Base-by-base conservation (phyloP, 2,113 vertebrate genomes). In the Sinosuthora webbiana region DNA sequence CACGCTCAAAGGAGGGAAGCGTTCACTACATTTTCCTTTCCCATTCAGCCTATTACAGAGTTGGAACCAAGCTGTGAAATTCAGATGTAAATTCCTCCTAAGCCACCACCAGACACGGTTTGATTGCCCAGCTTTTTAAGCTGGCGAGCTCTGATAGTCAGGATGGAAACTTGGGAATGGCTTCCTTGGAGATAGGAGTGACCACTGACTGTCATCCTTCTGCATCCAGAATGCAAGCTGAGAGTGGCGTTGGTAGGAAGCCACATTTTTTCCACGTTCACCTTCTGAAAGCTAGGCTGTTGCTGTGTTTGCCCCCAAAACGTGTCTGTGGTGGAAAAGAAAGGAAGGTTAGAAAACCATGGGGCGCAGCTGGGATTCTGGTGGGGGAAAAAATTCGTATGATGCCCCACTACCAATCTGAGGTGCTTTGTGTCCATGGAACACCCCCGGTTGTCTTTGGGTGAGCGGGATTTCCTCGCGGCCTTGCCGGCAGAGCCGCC, bases 41-140 rank as follows among this genome's bases (percentile, higher is more conserved):
- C 84, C 22, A 6, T 79, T 94, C 87, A 89, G 70, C 45, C 53
- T 87, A 16, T 82, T 87, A 60, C 52, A 62, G 87, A 91, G 63
- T 14, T 19, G 78, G 89, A 90, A 50, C 67, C 93, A 94, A 94
- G 91, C 96, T 97, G 94, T 94, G 93, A 93, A 93, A 97, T 96
- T 96, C 84, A 95, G 75, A 93, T 93, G 94, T 94, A 93, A 95
- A 94, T 95, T 95, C 67, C 14, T 82, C 53, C 77, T 79, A 68
- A 92, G 83, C 56, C 37, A 80, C 67, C 42, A 41, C 42, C 86
- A 75, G 65, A 27, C 74, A 68, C 0, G 2, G 87, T 79, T 91
- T 83, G 78, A 83, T 95, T 9, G 0, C 22, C 31, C 1, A 4
- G 75, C 17, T 94, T 93, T 90, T 90, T 87, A 83, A 87, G 81